Percentiles rank a stretch among this genome's conserved stretches.
These are phyloP conservation scores for Gambelia wislizenii DNA, from an alignment of 2,797 vertebrate genomes.

Conservation along the genomic window DNA sequence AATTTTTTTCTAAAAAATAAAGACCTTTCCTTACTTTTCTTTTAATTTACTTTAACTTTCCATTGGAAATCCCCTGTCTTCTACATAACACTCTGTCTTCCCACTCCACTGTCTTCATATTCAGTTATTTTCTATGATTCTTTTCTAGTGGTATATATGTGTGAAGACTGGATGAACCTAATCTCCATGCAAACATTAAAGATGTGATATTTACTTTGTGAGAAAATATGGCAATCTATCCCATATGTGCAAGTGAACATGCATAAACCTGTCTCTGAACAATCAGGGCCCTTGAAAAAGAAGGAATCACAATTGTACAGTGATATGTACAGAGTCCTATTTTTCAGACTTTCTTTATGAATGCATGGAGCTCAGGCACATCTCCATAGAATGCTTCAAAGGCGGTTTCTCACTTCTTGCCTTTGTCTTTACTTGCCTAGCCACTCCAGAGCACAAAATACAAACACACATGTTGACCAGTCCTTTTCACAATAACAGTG, in stretches of 20 bases:
- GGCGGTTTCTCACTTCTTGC: too few species aligned
- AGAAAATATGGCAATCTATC: too few species aligned
- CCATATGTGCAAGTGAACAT: background rate
- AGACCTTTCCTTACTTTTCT: background rate
- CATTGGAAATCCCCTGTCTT: background rate
- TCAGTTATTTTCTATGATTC: background rate
- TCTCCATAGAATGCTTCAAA: too few species aligned
- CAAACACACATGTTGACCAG: too few species aligned
- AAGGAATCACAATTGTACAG: background rate
- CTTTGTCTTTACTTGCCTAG: too few species aligned
- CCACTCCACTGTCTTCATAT: background rate
- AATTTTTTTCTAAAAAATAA: background rate
- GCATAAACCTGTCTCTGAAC: background rate
- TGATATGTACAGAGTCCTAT: background rate
- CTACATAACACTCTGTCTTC: background rate
- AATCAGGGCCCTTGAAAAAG: background rate
- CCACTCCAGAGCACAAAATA: too few species aligned
- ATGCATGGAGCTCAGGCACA: too few species aligned
- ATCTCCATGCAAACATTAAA: background rate
- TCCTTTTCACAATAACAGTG: too few species aligned
- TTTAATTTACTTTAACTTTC: background rate
- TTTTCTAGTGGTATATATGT: background rate
- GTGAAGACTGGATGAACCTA: background rate
- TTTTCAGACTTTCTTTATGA: too few species aligned
- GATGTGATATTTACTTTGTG: background rate